Conservation (phyloP, 2,888 invertebrate species). For the Cephus runcator region DNA sequence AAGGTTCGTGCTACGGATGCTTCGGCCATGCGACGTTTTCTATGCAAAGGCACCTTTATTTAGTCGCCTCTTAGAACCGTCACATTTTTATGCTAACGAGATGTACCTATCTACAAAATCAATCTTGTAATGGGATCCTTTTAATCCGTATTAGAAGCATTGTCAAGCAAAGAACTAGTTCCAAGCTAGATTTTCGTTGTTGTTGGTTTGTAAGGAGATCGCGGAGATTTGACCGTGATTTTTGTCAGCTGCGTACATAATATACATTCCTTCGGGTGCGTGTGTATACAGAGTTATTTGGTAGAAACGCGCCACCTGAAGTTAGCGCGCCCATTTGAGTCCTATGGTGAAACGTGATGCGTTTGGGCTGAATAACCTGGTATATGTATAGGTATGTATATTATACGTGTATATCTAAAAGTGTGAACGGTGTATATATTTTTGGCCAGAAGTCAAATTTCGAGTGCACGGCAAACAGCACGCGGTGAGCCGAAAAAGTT, state of each 20-base stretch:
- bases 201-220: background rate
- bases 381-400: background rate
- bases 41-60: background rate
- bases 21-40: background rate
- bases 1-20: background rate
- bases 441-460: constrained; percentile 58
- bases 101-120: constrained; percentile 29
- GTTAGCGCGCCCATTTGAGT: no score
- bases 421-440: constrained; percentile 38
- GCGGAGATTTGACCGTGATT: constrained; percentile 7
- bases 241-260: constrained; percentile 48
- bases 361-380: no score
- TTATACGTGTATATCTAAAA: background rate
- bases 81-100: constrained; percentile 35
- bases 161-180: constrained; percentile 19
- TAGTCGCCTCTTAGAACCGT: constrained; percentile 3
- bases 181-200: constrained; percentile 12
- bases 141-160: constrained; percentile 34
- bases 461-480: constrained; percentile 53
- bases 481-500: background rate
- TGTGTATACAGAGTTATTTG: no score
- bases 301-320: no score
- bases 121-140: constrained; percentile 40
- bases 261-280: background rate
- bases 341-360: no score